Conservation (phyloP, 2,888 invertebrate genomes). For the Caenorhabditis panamensis region DNA sequence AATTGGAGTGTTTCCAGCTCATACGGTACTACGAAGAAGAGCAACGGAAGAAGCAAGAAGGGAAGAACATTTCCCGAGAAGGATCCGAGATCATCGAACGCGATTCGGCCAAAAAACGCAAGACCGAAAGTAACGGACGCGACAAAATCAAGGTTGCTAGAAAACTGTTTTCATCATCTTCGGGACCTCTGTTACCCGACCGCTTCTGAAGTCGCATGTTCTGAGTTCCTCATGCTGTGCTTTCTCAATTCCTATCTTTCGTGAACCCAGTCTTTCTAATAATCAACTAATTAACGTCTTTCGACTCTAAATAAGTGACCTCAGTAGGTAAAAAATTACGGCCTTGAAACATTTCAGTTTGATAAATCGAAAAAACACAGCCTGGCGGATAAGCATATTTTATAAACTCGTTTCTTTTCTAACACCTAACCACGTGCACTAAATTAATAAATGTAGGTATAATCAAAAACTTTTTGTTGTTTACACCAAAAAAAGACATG, state of each 20-base stretch:
- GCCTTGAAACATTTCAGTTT: neutral
- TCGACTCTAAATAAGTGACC: neutral
- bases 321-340: neutral
- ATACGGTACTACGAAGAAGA: conserved; percentile 37
- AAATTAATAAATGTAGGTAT: neutral
- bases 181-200: neutral
- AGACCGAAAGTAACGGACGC: neutral
- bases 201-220: conserved; percentile 8
- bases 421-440: neutral
- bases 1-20: conserved; percentile 32
- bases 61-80: conserved; percentile 27
- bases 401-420: neutral
- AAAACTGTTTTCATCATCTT: neutral
- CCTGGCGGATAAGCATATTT: conserved; percentile 1
- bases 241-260: neutral
- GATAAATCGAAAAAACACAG: conserved; percentile 7
- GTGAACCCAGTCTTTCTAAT: neutral
- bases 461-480: neutral
- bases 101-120: conserved; percentile 4
- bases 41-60: conserved; percentile 18
- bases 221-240: conserved; percentile 3
- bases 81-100: conserved; percentile 25
- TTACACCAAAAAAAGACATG: neutral
- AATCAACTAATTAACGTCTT: neutral
- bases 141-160: neutral